A percentile compares a stretch with the other conserved stretches of the same genome.
Evolutionary conservation across 2,113 vertebrate species (phyloP).

Genomic region (Myrmecophaga tridactyla): DNA sequence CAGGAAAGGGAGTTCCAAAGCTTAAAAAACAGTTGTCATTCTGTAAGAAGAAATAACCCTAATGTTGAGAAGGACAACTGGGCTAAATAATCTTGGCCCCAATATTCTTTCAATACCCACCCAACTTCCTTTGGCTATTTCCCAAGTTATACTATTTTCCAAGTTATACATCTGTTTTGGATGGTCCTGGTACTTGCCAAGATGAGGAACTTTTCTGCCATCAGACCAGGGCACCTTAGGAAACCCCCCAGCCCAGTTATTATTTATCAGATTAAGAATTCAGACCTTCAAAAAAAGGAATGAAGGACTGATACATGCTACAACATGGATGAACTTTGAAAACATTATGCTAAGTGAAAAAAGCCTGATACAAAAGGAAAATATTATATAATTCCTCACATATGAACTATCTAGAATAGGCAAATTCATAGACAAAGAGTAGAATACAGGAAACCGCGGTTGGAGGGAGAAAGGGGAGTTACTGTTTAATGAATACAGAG

Average conservation of each 20-base stretch:
- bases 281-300: background rate
- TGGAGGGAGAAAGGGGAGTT: too few species aligned
- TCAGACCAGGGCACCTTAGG: background rate
- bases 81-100: background rate
- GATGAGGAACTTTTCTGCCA: background rate
- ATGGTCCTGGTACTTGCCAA: background rate
- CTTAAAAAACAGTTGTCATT: conserved; percentile 10
- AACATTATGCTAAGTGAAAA: too few species aligned
- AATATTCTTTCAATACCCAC: background rate
- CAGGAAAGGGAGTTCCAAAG: background rate
- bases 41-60: background rate
- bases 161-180: background rate
- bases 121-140: conserved; percentile 2
- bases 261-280: conserved; percentile 31
- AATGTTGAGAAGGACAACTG: background rate
- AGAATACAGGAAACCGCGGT: too few species aligned
- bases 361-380: too few species aligned
- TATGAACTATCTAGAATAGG: too few species aligned
- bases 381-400: too few species aligned
- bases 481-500: too few species aligned
- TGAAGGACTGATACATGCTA: too few species aligned
- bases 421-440: too few species aligned
- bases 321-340: too few species aligned
- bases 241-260: background rate
- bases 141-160: background rate